phyloP scores from a whole-genome alignment of 2,888 invertebrate species.

The Graphium colonna region DNA sequence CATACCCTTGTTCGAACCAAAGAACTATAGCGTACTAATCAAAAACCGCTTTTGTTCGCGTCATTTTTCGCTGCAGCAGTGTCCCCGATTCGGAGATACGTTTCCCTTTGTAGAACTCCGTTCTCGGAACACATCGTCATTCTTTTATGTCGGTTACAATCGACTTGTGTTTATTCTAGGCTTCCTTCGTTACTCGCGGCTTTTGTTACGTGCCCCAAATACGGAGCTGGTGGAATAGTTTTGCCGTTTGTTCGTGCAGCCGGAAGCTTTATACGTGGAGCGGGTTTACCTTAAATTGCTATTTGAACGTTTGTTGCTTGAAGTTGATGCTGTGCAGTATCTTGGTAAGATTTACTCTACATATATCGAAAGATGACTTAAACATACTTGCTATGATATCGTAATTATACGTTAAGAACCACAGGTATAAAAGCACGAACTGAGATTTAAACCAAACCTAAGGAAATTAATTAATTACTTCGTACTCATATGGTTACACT shows the following conservation, averaged over 20 bases:
- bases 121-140: constrained; percentile 6
- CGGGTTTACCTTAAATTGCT: too few species aligned
- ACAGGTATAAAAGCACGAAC: too few species aligned
- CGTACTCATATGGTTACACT: too few species aligned
- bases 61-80: constrained; percentile 4
- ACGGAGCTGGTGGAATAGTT: not conserved
- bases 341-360: too few species aligned
- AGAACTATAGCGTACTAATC: constrained; percentile 22
- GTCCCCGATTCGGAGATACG: constrained; percentile 10
- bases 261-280: too few species aligned
- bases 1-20: constrained; percentile 3
- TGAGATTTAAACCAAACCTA: too few species aligned
- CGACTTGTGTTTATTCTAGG: constrained; percentile 18
- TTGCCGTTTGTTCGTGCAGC: not conserved
- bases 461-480: too few species aligned
- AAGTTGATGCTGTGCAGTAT: too few species aligned
- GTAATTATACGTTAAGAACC: too few species aligned
- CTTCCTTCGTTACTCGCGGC: not conserved
- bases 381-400: too few species aligned
- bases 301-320: too few species aligned
- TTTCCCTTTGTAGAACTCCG: constrained; percentile 10
- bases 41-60: constrained; percentile 17
- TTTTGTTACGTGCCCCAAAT: constrained; percentile 2
- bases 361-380: too few species aligned
- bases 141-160: constrained; percentile 15